Conservation (phyloP, 2,113 vertebrate species). For the Athene cunicularia region DNA sequence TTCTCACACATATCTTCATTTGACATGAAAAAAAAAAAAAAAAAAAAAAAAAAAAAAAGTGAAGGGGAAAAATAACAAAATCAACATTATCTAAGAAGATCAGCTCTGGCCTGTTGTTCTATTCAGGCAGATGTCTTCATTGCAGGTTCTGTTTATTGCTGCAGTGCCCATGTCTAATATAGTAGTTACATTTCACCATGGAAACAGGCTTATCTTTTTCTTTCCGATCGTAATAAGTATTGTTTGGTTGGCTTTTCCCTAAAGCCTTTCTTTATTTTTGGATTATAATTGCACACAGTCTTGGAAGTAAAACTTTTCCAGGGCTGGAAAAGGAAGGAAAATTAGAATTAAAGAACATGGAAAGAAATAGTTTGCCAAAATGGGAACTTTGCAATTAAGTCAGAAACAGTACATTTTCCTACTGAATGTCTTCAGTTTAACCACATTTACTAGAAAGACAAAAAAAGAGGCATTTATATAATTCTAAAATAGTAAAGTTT, state of each 20-base stretch:
- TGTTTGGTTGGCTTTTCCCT: background rate
- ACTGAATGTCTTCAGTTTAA: background rate
- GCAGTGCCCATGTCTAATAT: background rate
- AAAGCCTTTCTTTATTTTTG: background rate
- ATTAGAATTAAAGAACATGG: background rate
- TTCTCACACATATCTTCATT: background rate
- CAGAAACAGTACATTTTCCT: background rate
- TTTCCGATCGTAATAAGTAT: background rate
- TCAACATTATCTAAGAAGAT: background rate
- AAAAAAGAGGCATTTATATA: background rate
- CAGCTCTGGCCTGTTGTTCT: background rate
- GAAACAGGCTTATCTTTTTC: constrained; percentile 24
- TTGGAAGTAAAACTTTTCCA: background rate
- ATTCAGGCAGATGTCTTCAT: background rate
- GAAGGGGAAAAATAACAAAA: background rate
- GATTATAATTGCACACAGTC: background rate
- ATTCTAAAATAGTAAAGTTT: background rate
- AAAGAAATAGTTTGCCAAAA: background rate
- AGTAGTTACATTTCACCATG: background rate
- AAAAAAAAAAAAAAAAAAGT: background rate
- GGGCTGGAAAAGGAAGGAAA: background rate
- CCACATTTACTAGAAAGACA: background rate
- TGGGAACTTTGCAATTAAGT: background rate
- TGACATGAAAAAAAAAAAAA: background rate
- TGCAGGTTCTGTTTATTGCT: background rate